phyloP scores from a whole-genome alignment of 2,888 invertebrate genomes.

The Mythimna ferrago region DNA sequence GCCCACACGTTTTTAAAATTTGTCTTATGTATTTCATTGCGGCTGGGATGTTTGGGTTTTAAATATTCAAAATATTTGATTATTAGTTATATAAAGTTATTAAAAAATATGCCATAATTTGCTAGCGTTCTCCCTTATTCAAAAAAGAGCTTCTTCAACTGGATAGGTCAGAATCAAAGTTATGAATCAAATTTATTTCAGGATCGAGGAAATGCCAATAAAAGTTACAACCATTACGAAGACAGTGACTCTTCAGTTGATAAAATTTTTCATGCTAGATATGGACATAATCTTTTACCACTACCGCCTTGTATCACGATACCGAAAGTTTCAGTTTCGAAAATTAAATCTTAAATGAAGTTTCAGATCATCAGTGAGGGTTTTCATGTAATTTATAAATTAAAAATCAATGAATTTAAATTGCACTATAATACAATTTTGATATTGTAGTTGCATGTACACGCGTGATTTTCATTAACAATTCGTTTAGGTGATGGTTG shows the following conservation, averaged over 20 bases:
- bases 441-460: slow-evolving; percentile 36
- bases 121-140: neutral
- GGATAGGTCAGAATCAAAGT: slow-evolving; percentile 1
- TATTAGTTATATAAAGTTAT: too few species aligned
- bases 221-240: slow-evolving; percentile 62
- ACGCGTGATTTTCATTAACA: slow-evolving; percentile 51
- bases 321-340: slow-evolving; percentile 83
- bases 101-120: neutral
- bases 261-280: slow-evolving; percentile 87
- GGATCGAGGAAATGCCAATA: slow-evolving; percentile 73
- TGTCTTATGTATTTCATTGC: slow-evolving; percentile 10
- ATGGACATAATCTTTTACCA: slow-evolving; percentile 87
- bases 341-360: slow-evolving; percentile 69
- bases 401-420: slow-evolving; percentile 7
- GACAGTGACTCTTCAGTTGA: slow-evolving; percentile 81
- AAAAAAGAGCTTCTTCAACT: neutral
- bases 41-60: neutral
- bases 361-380: slow-evolving; percentile 36
- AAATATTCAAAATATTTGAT: neutral
- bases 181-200: slow-evolving; percentile 76
- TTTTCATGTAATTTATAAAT: slow-evolving; percentile 28
- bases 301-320: slow-evolving; percentile 86
- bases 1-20: slow-evolving; percentile 5
- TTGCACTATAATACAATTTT: slow-evolving; percentile 50
- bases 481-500: slow-evolving; percentile 50